These are phyloP conservation scores for Taurulus bubalis DNA, from an alignment of 2,113 vertebrate genomes.

Conservation along the genomic window DNA sequence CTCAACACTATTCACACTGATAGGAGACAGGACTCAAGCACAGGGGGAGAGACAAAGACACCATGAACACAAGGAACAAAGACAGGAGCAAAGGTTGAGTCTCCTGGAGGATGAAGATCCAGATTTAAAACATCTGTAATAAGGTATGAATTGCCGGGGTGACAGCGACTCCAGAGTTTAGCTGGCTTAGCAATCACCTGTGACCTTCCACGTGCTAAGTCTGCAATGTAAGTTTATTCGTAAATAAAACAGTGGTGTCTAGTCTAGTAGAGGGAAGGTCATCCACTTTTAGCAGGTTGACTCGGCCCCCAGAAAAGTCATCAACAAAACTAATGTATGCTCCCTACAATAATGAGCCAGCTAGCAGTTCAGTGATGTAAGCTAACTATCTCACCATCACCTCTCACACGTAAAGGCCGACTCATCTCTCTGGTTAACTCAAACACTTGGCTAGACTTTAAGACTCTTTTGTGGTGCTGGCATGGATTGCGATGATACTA, in stretches of 20 bases:
- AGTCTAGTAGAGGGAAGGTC: not conserved
- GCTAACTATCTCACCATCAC: not conserved
- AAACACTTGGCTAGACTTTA: not conserved
- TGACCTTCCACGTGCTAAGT: not conserved
- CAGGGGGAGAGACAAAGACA: not conserved
- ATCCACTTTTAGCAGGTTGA: not conserved
- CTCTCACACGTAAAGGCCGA: not conserved
- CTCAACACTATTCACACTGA: not conserved
- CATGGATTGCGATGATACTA: not conserved
- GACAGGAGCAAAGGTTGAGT: not conserved
- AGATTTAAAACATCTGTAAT: conserved; percentile 3
- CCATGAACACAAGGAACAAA: not conserved
- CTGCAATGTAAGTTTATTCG: not conserved
- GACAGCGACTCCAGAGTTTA: not conserved
- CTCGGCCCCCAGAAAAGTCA: not conserved
- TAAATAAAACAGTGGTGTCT: not conserved
- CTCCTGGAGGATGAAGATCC: not conserved
- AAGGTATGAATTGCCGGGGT: not conserved
- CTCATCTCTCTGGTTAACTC: not conserved
- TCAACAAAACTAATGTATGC: not conserved
- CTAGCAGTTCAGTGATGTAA: not conserved
- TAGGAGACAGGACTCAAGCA: not conserved
- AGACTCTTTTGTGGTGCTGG: not conserved
- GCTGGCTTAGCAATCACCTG: not conserved
- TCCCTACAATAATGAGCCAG: not conserved